Conservation (phyloP, 2,888 invertebrate genomes). For the Buathra laborator region DNA sequence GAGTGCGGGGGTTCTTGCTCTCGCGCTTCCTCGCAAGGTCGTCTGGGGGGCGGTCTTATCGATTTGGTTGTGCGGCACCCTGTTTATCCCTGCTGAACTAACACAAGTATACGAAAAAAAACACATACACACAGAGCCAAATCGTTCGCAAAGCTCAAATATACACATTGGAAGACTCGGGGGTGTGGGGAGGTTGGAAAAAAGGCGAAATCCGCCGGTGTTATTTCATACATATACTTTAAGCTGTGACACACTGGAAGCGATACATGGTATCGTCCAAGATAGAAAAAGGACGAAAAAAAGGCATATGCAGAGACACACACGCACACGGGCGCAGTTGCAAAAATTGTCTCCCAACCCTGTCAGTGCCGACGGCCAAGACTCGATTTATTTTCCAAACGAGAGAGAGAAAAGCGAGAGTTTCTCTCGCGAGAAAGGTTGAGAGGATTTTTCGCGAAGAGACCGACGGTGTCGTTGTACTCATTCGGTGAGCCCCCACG, state of each 20-base stretch:
- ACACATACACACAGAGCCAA: conserved; percentile 11
- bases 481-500: conserved; percentile 27
- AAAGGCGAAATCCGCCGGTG: too few relatives aligned
- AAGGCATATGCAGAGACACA: not conserved
- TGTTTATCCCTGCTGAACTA: conserved; percentile 54
- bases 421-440: not conserved
- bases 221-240: too few relatives aligned
- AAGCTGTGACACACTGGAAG: conserved; percentile 52
- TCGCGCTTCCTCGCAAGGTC: conserved; percentile 77
- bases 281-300: not conserved
- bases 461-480: conserved; percentile 31
- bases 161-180: not conserved
- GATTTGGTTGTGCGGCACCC: conserved; percentile 76
- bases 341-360: not conserved
- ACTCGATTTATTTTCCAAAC: conserved; percentile 48
- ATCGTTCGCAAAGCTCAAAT: not conserved
- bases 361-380: conserved; percentile 42
- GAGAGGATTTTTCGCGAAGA: not conserved
- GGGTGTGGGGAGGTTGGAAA: not conserved
- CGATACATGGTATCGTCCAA: conserved; percentile 32
- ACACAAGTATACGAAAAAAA: conserved; percentile 16
- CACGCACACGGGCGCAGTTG: not conserved
- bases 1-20: conserved; percentile 64
- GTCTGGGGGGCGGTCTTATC: conserved; percentile 83
- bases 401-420: not conserved